Evolutionary conservation across 2,888 invertebrate genomes (phyloP).

Genomic region (Agrilus biguttatus): DNA sequence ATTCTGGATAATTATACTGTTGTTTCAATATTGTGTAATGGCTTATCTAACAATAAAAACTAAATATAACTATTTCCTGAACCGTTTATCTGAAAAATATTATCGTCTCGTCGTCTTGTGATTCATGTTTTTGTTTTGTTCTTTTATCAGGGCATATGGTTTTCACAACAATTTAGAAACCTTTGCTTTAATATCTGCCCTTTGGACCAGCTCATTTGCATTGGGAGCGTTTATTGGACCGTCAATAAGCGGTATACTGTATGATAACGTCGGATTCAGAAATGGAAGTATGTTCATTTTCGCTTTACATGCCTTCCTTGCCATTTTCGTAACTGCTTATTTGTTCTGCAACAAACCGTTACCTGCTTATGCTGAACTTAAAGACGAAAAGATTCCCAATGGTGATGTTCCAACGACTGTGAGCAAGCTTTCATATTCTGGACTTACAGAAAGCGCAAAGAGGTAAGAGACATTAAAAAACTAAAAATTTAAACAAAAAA

Average conservation of each 20-base stretch:
- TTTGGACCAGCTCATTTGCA: constrained; percentile 84
- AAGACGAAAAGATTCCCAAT: constrained; percentile 36
- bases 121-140: too few species aligned
- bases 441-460: constrained; percentile 24
- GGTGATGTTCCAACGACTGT: constrained; percentile 35
- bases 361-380: constrained; percentile 26
- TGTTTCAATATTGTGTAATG: too few species aligned
- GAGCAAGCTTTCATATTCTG: constrained; percentile 16
- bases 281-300: constrained; percentile 58
- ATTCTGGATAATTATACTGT: too few species aligned
- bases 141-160: constrained; percentile 44
- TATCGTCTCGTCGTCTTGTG: too few species aligned
- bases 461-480: constrained; percentile 15
- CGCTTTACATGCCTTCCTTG: constrained; percentile 48
- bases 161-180: constrained; percentile 78
- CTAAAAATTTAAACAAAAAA: too few species aligned
- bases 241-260: constrained; percentile 57
- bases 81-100: too few species aligned
- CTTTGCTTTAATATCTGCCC: constrained; percentile 76
- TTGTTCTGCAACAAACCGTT: constrained; percentile 24
- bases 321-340: constrained; percentile 31
- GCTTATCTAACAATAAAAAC: too few species aligned
- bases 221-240: constrained; percentile 78
- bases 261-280: constrained; percentile 58
- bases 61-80: too few species aligned